A percentile compares a stretch with the other conserved stretches of the same genome.
Conservation (phyloP, 2,888 invertebrate genomes). For the Hyppa rectilinea region DNA sequence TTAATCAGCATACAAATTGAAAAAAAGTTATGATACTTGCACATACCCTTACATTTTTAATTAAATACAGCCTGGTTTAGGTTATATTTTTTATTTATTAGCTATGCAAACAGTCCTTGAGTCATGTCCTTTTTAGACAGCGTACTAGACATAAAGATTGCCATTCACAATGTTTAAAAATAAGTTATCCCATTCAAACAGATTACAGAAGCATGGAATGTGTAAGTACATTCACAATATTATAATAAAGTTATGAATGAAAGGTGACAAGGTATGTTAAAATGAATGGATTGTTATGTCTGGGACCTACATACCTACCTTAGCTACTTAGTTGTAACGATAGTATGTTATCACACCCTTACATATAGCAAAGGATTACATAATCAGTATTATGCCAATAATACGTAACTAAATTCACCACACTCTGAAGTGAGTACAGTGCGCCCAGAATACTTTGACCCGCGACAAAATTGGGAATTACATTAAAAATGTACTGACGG, state of each 20-base stretch:
- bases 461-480: conserved; percentile 9
- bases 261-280: not conserved
- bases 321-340: conserved; percentile 7
- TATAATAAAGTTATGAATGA: conserved; percentile 6
- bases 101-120: no score
- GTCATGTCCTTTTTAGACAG: no score
- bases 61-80: no score
- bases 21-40: no score
- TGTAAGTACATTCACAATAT: not conserved
- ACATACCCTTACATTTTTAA: no score
- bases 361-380: conserved; percentile 10
- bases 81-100: no score
- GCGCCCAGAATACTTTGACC: not conserved
- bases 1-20: no score
- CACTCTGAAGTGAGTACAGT: conserved; percentile 10
- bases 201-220: not conserved
- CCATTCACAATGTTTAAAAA: conserved; percentile 3
- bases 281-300: conserved; percentile 9
- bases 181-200: conserved; percentile 2
- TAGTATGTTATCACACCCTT: not conserved
- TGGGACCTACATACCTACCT: not conserved
- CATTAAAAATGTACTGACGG: not conserved
- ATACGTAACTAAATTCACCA: conserved; percentile 28
- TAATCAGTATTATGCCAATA: conserved; percentile 4
- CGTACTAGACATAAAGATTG: no score